A percentile compares a stretch with the other conserved stretches of the same genome.
Conservation (phyloP, 2,797 vertebrate genomes). For the Zenarchopterus dispar region DNA sequence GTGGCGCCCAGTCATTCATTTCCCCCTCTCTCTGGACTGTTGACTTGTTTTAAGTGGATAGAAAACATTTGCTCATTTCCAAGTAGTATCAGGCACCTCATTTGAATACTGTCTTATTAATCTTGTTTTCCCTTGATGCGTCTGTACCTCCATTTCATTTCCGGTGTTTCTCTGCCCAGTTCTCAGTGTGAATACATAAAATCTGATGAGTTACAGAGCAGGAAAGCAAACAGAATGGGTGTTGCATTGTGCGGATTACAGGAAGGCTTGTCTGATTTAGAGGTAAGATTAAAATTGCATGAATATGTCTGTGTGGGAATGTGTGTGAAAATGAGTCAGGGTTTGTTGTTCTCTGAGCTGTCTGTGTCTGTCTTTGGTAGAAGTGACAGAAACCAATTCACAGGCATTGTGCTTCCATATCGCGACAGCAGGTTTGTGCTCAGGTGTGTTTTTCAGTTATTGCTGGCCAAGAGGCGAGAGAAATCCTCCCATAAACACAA, state of each 20-base stretch:
- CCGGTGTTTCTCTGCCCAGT: conserved; percentile 50
- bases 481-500: conserved; percentile 51
- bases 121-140: conserved; percentile 10
- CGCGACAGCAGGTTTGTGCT: conserved; percentile 36
- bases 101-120: conserved; percentile 65
- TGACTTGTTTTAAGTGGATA: conserved; percentile 46
- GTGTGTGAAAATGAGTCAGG: conserved; percentile 4
- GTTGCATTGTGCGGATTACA: conserved; percentile 30
- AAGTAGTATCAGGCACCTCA: conserved; percentile 53
- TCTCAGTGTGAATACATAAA: conserved; percentile 56
- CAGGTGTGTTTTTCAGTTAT: conserved; percentile 43
- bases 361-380: conserved; percentile 25
- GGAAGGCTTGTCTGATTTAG: conserved; percentile 44
- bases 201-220: conserved; percentile 17
- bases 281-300: conserved; percentile 33
- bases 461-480: conserved; percentile 37
- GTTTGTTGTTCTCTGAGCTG: conserved; percentile 20
- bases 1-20: conserved; percentile 22
- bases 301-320: conserved; percentile 29
- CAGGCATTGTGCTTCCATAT: conserved; percentile 39
- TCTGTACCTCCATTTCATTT: conserved; percentile 59
- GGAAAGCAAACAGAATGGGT: conserved; percentile 10
- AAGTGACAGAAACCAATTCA: conserved; percentile 44
- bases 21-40: conserved; percentile 4
- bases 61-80: conserved; percentile 55